A percentile compares a stretch with the other conserved stretches of the same genome.
Evolutionary conservation across 2,113 vertebrate genomes (phyloP).

Genomic region (Sinocyclocheilus grahami): DNA sequence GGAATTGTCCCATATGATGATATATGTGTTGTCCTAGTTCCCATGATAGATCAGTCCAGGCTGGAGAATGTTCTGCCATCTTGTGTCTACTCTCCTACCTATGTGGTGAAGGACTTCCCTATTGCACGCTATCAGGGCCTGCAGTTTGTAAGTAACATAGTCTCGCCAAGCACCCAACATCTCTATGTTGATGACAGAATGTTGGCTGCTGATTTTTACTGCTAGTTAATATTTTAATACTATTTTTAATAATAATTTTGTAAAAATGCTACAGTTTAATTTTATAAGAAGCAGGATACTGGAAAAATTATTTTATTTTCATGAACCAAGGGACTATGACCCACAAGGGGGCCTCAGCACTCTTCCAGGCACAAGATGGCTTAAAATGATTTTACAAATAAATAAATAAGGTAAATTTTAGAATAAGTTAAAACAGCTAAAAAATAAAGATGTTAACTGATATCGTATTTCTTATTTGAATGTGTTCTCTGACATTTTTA

Average conservation of each 20-base stretch:
- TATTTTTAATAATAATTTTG: no score
- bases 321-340: no score
- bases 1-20: neutral
- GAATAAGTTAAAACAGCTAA: neutral
- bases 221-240: no score
- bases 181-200: neutral
- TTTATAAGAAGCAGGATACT: no score
- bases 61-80: slow-evolving; percentile 89
- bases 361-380: no score
- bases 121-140: slow-evolving; percentile 98
- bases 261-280: no score
- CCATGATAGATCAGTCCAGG: slow-evolving; percentile 81
- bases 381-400: neutral
- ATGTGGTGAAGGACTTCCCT: slow-evolving; percentile 96
- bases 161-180: neutral
- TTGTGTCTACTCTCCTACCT: slow-evolving; percentile 94
- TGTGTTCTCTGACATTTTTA: neutral
- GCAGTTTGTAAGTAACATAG: slow-evolving; percentile 88
- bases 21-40: slow-evolving; percentile 73
- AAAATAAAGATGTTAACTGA: neutral
- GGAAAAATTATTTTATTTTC: no score
- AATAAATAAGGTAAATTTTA: neutral
- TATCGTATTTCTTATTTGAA: neutral
- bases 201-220: no score
- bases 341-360: no score